Percentiles rank a stretch among this genome's conserved stretches.
Evolutionary conservation across 64 coral and sea anemone species (phyloP).

Genomic region (Montipora efflorescens): DNA sequence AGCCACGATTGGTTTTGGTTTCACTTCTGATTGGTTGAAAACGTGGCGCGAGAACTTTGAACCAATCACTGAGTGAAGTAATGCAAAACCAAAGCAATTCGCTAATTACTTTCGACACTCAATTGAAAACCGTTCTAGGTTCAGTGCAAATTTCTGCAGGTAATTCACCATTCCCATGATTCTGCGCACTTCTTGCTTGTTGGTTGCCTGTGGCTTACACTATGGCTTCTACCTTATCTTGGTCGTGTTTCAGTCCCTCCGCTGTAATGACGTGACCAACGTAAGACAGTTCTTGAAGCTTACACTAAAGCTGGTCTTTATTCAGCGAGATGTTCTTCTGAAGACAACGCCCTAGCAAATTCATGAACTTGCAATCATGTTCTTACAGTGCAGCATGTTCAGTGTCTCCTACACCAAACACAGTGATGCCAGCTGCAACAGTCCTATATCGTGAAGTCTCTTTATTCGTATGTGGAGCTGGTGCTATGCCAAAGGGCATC

Average conservation of each 20-base stretch:
- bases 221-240: slow-evolving; percentile 31
- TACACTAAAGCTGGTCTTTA: slow-evolving; percentile 31
- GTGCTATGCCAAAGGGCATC: slow-evolving; percentile 61
- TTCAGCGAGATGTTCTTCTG: background rate
- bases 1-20: too few relatives aligned
- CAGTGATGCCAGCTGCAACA: slow-evolving; percentile 33
- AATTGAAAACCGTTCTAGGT: too few relatives aligned
- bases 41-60: too few relatives aligned
- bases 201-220: background rate
- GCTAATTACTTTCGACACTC: too few relatives aligned
- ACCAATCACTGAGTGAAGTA: too few relatives aligned
- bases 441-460: background rate
- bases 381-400: slow-evolving; percentile 20
- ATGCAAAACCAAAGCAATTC: too few relatives aligned
- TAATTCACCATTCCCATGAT: slow-evolving; percentile 53
- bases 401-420: slow-evolving; percentile 49
- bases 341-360: slow-evolving; percentile 4
- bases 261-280: background rate
- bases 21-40: too few relatives aligned
- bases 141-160: slow-evolving; percentile 33
- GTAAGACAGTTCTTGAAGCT: slow-evolving; percentile 6
- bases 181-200: slow-evolving; percentile 16
- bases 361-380: slow-evolving; percentile 41
- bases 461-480: slow-evolving; percentile 43
- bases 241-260: slow-evolving; percentile 36